Evolutionary conservation across 2,888 invertebrate species (phyloP), one percentile per base, ranked within the genome.

Genomic region (Drosophila rellima): DNA sequence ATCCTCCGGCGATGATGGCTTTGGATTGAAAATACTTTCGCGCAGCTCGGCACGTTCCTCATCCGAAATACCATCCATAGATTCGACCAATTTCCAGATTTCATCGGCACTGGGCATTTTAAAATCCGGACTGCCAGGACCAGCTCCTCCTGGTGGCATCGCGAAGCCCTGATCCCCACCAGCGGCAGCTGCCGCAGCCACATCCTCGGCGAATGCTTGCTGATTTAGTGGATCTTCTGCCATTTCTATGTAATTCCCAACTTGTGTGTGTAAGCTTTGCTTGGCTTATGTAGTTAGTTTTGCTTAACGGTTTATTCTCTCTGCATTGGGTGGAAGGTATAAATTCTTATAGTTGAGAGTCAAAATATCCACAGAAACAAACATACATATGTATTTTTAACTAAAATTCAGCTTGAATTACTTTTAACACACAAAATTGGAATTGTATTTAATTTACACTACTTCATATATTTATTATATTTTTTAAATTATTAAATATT

Each of bases 31-130:
- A 50, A 95, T 83, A 88, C 94, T 93, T 1, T 92, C 92, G 60
- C 93, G 93, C 18, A 96, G 80, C 56, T 93, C 93, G n/a, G 94
- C 94, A 72, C 94, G 95, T 55, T 95, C 94, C 20, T 95, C 94
- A 5, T 95, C 95, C 52, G 94, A 92, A 2, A 96, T 86, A 2
- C 94, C 94, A 0, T 91, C 84, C 80, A 95, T 93, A 0, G 93
- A 90, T 18, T 95, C 94, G 20, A 95, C 91, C 90, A 95, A 91
- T 44, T 94, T 93, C 68, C 95, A 83, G 0, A 95, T 86, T 40
- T 95, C 93, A 23, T 95, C 94, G 1, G 93, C 88, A 0, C 94
- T 93, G 0, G 95, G 95, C 64, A 94, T 92, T 61, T 93, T 90
- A n/a, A 91, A 90, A 48, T 92, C 82, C 3, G 81, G 90, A 15